A percentile compares a stretch with the other conserved stretches of the same genome.
phyloP scores from a whole-genome alignment of 92 coral and sea anemone genomes.

The Epizoanthus scotinus region DNA sequence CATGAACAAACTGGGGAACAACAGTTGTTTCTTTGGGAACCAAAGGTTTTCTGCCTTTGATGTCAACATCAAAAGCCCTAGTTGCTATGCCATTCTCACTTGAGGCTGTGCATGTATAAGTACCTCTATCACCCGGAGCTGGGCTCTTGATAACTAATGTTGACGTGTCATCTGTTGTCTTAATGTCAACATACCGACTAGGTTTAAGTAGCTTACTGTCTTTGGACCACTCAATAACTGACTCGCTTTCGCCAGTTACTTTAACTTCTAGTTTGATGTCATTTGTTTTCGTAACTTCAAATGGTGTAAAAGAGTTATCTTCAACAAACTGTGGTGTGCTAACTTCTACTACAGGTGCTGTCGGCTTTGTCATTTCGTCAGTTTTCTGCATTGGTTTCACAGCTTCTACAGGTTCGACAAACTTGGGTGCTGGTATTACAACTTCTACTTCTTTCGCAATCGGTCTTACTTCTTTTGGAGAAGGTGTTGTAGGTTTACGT shows the following conservation, averaged over 20 bases:
- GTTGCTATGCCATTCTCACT: conserved; percentile 75
- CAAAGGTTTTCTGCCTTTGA: conserved; percentile 61
- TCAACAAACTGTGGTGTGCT: conserved; percentile 66
- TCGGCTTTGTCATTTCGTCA: neutral
- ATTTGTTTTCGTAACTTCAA: conserved; percentile 70
- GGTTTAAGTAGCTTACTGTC: conserved; percentile 63
- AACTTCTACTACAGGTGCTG: conserved; percentile 38
- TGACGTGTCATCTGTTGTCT: conserved; percentile 65
- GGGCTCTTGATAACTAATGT: conserved; percentile 77
- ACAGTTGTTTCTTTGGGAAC: conserved; percentile 16
- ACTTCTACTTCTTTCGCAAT: conserved; percentile 46
- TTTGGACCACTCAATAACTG: conserved; percentile 76
- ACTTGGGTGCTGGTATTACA: conserved; percentile 55
- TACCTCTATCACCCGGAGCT: conserved; percentile 73
- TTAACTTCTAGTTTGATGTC: conserved; percentile 83
- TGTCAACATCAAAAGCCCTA: conserved; percentile 76
- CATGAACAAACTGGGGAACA: conserved; percentile 59
- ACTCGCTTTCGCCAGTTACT: conserved; percentile 66
- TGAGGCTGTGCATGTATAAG: conserved; percentile 78
- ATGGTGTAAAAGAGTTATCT: conserved; percentile 56
- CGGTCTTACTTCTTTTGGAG: conserved; percentile 21
- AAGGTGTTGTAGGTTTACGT: neutral
- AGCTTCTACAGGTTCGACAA: conserved; percentile 26
- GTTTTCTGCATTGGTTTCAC: neutral
- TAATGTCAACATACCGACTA: conserved; percentile 65